Evolutionary conservation across 2,888 invertebrate genomes (phyloP), one percentile per base, ranked within the genome.

Genomic region (Ectemnius lituratus): DNA sequence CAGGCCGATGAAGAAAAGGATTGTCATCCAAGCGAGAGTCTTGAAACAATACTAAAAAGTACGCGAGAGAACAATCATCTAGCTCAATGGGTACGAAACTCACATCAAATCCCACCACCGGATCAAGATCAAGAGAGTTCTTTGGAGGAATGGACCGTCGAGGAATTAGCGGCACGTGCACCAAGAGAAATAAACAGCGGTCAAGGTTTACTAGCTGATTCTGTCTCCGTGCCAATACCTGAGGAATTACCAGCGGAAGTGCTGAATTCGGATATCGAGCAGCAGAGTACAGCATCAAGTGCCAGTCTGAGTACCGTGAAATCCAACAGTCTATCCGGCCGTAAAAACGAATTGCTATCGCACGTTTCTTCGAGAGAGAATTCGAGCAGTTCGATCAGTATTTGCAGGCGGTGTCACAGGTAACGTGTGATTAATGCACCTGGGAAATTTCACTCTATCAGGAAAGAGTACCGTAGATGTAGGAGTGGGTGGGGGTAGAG

Each of bases 321-420:
- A 69, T 91, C 90, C 0, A 90, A 85, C 73, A 86, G 85, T 67
- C 70, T 87, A 5, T 77, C 83, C 20, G 78, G 77, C 14, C 87
- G 85, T 18, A 90, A 89, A 62, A 90, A 89, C 70, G 90, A 14
- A 5, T 37, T 37, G 8, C 37, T 37, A 6, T 52, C 52, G 52
- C 14, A 52, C 52, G 16, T 16, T 1, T 81, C 85, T 2, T 84
- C 84, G 11, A 88, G 84, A 65, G 90, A 90, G 45, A 86, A 86
- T 61, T 82, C 84, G 0, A 82, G 82, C 37, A 79, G 86, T 14
- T 88, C 90, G 46, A 89, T 91, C 71, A 91, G 84, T 73, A 91
- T 91, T 60, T 91, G 90, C 74, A 87, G 86, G 77, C 87, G 88
- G 79, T 90, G 90, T 75, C 90, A 91, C 86, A 91, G 90, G 90